Evolutionary conservation across 2,113 vertebrate species (phyloP).

Genomic region (Nibea coibor): DNA sequence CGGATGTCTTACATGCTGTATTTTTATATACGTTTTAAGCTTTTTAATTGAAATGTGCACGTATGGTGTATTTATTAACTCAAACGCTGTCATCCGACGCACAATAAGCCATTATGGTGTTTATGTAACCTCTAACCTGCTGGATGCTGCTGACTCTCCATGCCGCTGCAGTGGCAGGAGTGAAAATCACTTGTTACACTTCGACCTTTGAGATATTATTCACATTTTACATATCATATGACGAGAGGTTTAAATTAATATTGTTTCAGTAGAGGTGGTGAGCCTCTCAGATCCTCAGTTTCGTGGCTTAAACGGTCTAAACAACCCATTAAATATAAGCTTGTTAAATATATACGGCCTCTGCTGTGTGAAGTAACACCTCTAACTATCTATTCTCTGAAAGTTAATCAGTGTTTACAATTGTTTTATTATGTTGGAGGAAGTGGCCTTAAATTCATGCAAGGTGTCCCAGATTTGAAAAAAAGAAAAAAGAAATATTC

Average conservation of each 20-base stretch:
- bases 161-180: conserved; percentile 1
- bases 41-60: conserved; percentile 16
- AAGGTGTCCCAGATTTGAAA: not conserved
- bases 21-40: not conserved
- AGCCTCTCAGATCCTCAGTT: not conserved
- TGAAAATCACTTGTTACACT: conserved; percentile 18
- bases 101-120: conserved; percentile 46
- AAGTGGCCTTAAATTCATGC: not conserved
- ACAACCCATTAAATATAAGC: no score
- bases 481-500: not conserved
- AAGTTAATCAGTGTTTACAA: not conserved
- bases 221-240: not conserved
- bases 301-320: not conserved
- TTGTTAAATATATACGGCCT: not conserved
- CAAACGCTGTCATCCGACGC: conserved; percentile 22
- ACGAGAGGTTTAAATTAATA: not conserved
- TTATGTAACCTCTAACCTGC: conserved; percentile 1
- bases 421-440: not conserved
- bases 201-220: conserved; percentile 3
- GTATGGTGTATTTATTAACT: conserved; percentile 31
- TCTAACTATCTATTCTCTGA: not conserved
- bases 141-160: conserved; percentile 11
- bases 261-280: not conserved
- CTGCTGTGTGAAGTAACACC: not conserved
- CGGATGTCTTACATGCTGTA: conserved; percentile 5